Conservation (phyloP, 2,888 invertebrate species). For the Tenthredo scrophulariae region DNA sequence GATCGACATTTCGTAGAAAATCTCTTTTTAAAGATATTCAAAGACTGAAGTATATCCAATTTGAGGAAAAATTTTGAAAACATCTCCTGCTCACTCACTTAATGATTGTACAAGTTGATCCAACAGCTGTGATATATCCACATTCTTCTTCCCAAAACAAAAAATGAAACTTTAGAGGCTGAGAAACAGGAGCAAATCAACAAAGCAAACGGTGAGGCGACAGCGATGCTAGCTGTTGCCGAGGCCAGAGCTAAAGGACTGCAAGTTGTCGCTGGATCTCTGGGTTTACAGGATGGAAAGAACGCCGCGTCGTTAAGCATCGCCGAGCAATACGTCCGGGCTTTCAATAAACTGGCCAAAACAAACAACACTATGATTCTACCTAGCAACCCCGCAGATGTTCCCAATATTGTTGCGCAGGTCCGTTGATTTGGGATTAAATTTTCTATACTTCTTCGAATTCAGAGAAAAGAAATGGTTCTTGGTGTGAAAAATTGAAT, state of each 20-base stretch:
- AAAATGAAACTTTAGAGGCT: conserved; percentile 85
- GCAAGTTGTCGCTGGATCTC: conserved; percentile 86
- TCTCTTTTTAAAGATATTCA: background rate
- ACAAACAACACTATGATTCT: conserved; percentile 96
- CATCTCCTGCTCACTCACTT: background rate
- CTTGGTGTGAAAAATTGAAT: background rate
- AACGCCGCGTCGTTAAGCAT: conserved; percentile 95
- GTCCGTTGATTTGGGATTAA: conserved; percentile 75
- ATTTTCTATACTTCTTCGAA: conserved; percentile 26
- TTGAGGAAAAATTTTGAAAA: background rate
- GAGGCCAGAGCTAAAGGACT: conserved; percentile 94
- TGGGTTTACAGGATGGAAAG: conserved; percentile 85
- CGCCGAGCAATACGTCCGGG: conserved; percentile 97
- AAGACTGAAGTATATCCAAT: background rate
- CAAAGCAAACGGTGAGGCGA: conserved; percentile 94
- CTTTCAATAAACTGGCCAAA: conserved; percentile 96
- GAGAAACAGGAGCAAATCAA: conserved; percentile 96
- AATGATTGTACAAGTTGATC: background rate
- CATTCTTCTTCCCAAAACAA: background rate
- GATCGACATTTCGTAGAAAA: background rate
- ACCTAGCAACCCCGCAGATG: conserved; percentile 93
- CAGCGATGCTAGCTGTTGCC: conserved; percentile 94
- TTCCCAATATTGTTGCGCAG: conserved; percentile 89
- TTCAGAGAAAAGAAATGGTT: background rate
- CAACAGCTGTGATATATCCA: background rate